Percentiles rank a stretch among this genome's conserved stretches.
These are phyloP conservation scores for Micromys minutus DNA, from an alignment of 2,113 vertebrate species.

Conservation along the genomic window DNA sequence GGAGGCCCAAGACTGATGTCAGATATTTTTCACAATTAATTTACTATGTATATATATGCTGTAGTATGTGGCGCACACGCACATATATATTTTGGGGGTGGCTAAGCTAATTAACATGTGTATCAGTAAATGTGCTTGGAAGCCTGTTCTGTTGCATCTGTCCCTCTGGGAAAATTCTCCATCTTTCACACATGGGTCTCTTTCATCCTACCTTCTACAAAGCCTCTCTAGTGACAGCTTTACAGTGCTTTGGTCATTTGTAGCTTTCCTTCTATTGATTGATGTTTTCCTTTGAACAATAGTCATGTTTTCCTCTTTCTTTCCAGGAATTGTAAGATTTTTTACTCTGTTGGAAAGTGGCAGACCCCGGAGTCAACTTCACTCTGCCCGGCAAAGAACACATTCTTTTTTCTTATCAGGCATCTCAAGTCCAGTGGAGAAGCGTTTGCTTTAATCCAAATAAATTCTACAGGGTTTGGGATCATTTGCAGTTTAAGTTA, in stretches of 20 bases:
- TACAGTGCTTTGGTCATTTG: not conserved
- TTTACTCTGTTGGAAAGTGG: not conserved
- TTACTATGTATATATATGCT: not conserved
- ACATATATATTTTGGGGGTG: not conserved
- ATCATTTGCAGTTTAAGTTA: not conserved
- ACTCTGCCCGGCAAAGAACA: not conserved
- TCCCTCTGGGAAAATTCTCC: not conserved
- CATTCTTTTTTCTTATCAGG: not conserved
- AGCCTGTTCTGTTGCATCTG: not conserved
- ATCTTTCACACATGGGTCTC: not conserved
- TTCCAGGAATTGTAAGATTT: not conserved
- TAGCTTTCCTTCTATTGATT: not conserved
- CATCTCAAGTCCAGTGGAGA: not conserved
- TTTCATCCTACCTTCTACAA: not conserved
- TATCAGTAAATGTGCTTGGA: not conserved
- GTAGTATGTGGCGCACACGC: not conserved
- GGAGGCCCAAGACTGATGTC: not conserved
- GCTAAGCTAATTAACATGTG: not conserved
- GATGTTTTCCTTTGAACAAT: conserved; percentile 8
- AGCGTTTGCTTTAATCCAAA: not conserved
- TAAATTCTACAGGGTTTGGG: not conserved
- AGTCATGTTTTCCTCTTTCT: not conserved
- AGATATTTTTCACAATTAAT: not conserved
- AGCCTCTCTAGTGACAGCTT: not conserved
- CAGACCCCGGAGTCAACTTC: not conserved